A percentile compares a stretch with the other conserved stretches of the same genome.
phyloP scores from a whole-genome alignment of 2,888 invertebrate genomes.

The Pherbina coryleti region DNA sequence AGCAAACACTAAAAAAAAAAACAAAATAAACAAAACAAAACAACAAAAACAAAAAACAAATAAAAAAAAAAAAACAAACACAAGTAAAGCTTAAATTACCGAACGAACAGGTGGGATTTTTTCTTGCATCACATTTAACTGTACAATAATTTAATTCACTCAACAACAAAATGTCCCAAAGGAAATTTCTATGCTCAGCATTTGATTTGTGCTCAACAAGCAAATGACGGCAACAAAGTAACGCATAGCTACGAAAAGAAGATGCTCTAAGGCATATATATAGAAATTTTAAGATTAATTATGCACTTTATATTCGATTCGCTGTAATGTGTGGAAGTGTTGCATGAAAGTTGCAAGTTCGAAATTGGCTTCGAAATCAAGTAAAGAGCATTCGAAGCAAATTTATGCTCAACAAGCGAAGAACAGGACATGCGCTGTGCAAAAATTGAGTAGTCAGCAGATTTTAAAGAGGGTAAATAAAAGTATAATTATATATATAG shows the following conservation, averaged over 20 bases:
- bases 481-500: too few relatives aligned
- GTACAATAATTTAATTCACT: too few relatives aligned
- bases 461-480: too few relatives aligned
- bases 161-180: conserved; percentile 33
- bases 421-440: too few relatives aligned
- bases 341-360: not conserved
- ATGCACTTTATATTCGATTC: not conserved
- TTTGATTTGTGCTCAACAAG: conserved; percentile 37
- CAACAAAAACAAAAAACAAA: not conserved
- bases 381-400: too few relatives aligned
- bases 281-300: not conserved
- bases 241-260: too few relatives aligned
- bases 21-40: not conserved
- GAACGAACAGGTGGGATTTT: not conserved
- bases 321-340: not conserved
- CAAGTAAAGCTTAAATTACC: not conserved
- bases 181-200: conserved; percentile 37
- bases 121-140: too few relatives aligned
- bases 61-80: not conserved
- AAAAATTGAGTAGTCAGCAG: too few relatives aligned
- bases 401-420: too few relatives aligned
- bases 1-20: conserved; percentile 2
- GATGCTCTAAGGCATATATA: too few relatives aligned
- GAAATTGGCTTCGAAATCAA: too few relatives aligned
- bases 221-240: conserved; percentile 17